phyloP scores from a whole-genome alignment of 2,888 invertebrate genomes.

The Nudaria mundana region DNA sequence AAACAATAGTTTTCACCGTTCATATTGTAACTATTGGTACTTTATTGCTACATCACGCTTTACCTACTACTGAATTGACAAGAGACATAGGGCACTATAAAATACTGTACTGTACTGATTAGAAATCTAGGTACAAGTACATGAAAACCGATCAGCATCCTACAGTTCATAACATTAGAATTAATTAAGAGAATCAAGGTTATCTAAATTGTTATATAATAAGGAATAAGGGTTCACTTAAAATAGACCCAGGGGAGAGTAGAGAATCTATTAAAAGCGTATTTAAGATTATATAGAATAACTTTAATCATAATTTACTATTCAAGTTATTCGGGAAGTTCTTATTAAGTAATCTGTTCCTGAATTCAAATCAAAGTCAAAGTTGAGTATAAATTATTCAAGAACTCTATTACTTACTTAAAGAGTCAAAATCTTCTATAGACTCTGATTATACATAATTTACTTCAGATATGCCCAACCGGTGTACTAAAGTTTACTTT shows the following conservation, averaged over 20 bases:
- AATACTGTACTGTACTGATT: too few species aligned
- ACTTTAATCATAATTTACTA: slow-evolving; percentile 18
- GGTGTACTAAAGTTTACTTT: slow-evolving; percentile 33
- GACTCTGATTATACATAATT: slow-evolving; percentile 33
- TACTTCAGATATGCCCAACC: slow-evolving; percentile 24
- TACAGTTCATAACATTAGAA: too few species aligned
- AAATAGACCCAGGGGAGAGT: slow-evolving; percentile 12
- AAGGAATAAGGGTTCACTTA: slow-evolving; percentile 16
- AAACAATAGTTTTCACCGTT: too few species aligned
- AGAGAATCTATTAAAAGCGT: slow-evolving; percentile 18
- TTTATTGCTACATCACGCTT: too few species aligned
- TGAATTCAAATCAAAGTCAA: slow-evolving; percentile 20
- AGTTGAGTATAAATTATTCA: slow-evolving; percentile 25
- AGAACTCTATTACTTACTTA: slow-evolving; percentile 13
- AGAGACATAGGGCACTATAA: too few species aligned
- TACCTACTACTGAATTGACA: too few species aligned
- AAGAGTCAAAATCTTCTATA: slow-evolving; percentile 19
- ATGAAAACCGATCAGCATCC: too few species aligned
- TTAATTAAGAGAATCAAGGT: too few species aligned
- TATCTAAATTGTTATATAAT: slow-evolving; percentile 17
- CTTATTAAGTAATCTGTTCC: slow-evolving; percentile 16
- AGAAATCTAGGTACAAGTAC: too few species aligned
- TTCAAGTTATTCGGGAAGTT: slow-evolving; percentile 8
- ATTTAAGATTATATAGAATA: slow-evolving; percentile 9
- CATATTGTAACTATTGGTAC: too few species aligned